Base-by-base conservation (phyloP, 2,113 vertebrate species). In the Zeus faber region DNA sequence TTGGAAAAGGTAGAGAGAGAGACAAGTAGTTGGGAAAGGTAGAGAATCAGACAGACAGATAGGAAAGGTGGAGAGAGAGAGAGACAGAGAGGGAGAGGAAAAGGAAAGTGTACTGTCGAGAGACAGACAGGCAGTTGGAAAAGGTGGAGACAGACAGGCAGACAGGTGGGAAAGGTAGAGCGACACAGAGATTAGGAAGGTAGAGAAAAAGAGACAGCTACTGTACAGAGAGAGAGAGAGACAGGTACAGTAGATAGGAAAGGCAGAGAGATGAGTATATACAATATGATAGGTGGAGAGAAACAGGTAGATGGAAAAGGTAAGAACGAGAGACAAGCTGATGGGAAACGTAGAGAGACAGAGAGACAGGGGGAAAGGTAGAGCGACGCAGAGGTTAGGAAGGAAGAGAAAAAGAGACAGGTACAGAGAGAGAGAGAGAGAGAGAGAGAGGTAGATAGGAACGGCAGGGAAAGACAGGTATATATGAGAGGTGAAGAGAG, bases 391-490 rank as follows among this genome's bases (percentile, higher is more conserved):
- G 33, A 1, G 33, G n/a, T 37, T n/a, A 14, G 27, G 27, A 29
- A 9, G 27, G 13, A 10, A 5, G 13, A 37, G 10, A 37, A 14
- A 9, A n/a, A 37, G 33, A 9, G 33, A 37, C 11, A 48, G 22
- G 40, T 10, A 40, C 31, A 40, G 31, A 35, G 33, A 53, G 13
- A 26, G 21, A 7, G 49, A 22, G 4, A 53, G 50, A 23, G 50
- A 53, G 6, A 24, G 31, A 23, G 20, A 24, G 50, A 37, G 35
- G 24, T 10, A 41, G 2, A 23, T 31, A 51, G 29, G 4, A 5
- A 24, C n/a, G 40, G 35, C 37, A 54, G 50, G 82, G 84, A 77
- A 63, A 76, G 65, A 60, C 27, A 22, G 27, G 47, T 39, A 81
- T 75, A 23, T 14, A 26, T 23, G 18, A 24, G 6, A 24, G 21